Evolutionary conservation across 2,113 vertebrate species (phyloP).

Genomic region (Podiceps cristatus): DNA sequence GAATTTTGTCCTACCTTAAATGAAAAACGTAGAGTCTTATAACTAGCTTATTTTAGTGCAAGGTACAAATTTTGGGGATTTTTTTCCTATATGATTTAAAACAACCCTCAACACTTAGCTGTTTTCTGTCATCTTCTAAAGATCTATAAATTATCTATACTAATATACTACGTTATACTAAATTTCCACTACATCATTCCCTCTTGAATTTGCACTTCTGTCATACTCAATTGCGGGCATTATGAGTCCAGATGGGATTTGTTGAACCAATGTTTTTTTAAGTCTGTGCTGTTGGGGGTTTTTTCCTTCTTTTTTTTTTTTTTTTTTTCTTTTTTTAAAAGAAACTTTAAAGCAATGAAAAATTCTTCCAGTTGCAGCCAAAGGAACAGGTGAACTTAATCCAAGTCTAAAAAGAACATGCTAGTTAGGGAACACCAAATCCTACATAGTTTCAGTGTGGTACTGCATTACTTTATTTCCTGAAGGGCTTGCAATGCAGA

Average conservation of each 20-base stretch:
- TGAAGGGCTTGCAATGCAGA: not conserved
- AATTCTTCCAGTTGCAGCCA: not conserved
- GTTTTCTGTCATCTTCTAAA: not conserved
- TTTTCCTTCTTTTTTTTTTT: too few relatives aligned
- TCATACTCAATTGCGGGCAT: constrained; percentile 5
- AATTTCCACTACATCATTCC: constrained; percentile 10
- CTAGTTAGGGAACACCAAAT: not conserved
- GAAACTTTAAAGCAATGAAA: not conserved
- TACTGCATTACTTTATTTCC: constrained; percentile 26
- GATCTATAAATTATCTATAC: not conserved
- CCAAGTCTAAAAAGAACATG: not conserved
- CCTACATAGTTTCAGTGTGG: not conserved
- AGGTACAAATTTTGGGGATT: not conserved
- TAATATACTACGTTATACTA: not conserved
- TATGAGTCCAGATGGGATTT: constrained; percentile 51
- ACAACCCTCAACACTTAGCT: not conserved
- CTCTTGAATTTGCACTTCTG: not conserved
- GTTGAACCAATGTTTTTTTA: constrained; percentile 16
- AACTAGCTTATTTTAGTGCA: not conserved
- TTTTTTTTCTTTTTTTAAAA: not conserved
- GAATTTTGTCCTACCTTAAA: not conserved
- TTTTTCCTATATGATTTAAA: not conserved
- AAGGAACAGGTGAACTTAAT: constrained; percentile 38
- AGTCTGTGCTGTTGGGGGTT: not conserved
- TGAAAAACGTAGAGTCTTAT: not conserved